Conservation (phyloP, 2,113 vertebrate species). For the Merops nubicus region DNA sequence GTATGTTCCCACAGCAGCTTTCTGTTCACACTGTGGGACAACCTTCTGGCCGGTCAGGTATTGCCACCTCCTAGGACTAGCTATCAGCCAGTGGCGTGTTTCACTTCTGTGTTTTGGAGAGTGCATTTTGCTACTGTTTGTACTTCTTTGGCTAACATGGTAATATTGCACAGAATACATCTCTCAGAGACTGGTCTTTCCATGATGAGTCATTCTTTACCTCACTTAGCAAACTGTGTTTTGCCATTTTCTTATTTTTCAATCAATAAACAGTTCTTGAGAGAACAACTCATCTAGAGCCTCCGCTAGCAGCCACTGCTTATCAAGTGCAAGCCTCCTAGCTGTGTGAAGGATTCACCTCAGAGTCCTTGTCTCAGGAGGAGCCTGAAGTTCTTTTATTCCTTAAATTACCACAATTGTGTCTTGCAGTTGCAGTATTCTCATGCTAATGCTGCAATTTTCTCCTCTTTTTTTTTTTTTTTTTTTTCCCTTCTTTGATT, state of each 20-base stretch:
- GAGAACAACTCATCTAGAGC: not conserved
- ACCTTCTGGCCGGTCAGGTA: fast-evolving
- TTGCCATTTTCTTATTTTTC: not conserved
- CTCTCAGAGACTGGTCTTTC: not conserved
- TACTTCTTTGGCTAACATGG: not conserved
- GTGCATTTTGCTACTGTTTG: fast-evolving
- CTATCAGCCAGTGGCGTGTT: fast-evolving
- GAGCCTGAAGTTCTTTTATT: not conserved
- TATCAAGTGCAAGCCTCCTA: not conserved
- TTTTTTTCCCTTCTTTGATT: too few relatives aligned
- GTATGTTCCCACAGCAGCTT: not conserved
- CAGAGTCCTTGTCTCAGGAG: not conserved
- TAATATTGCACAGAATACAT: not conserved
- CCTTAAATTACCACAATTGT: slow-evolving; percentile 23
- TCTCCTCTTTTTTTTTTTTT: not conserved
- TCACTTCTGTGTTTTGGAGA: not conserved
- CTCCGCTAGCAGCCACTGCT: not conserved
- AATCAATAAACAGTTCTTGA: not conserved
- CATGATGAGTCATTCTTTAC: not conserved
- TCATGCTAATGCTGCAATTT: slow-evolving; percentile 37
- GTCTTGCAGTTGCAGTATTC: slow-evolving; percentile 16
- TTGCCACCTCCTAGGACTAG: not conserved
- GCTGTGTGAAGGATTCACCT: slow-evolving; percentile 3
- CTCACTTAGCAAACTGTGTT: not conserved
- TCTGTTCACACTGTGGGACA: not conserved